Evolutionary conservation across 2,797 vertebrate species (phyloP).

Genomic region (Percopsis omiscomaycus): DNA sequence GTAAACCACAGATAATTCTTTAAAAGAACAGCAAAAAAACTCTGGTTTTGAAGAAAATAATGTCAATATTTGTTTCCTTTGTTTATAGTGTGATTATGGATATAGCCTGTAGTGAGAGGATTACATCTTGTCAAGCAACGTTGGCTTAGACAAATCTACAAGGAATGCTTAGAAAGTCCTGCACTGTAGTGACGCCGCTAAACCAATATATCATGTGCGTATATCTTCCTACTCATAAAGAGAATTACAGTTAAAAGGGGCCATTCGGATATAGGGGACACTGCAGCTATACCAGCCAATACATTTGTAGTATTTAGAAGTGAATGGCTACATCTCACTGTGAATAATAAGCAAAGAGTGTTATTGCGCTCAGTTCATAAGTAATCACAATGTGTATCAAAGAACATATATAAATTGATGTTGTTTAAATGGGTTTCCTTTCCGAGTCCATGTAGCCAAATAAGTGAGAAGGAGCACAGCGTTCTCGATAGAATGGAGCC

Average conservation of each 20-base stretch:
- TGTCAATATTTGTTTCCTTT: no score
- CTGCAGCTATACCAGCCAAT: neutral
- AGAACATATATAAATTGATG: slow-evolving; percentile 10
- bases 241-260: neutral
- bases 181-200: slow-evolving; percentile 1
- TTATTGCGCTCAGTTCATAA: neutral
- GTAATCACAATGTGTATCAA: slow-evolving; percentile 6
- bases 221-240: neutral
- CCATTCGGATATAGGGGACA: slow-evolving; percentile 7
- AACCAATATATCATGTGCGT: slow-evolving; percentile 9
- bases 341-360: neutral
- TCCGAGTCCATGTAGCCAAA: slow-evolving; percentile 1
- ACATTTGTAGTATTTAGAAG: slow-evolving; percentile 1
- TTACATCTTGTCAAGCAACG: slow-evolving; percentile 12
- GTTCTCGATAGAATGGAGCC: slow-evolving; percentile 22
- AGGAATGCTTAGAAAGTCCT: slow-evolving; percentile 10
- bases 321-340: neutral
- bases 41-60: neutral
- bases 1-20: neutral
- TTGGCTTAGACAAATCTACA: slow-evolving; percentile 12
- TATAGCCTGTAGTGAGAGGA: slow-evolving; percentile 11
- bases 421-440: slow-evolving; percentile 3
- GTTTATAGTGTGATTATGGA: neutral
- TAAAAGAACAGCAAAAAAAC: neutral
- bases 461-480: slow-evolving; percentile 33